These are phyloP conservation scores for mouse (Mus musculus) DNA, from an alignment of 2,113 vertebrate species.

Conservation along the genomic window GRCm39 chr10:94682501-94683000, in stretches of 20 bases:
- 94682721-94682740: not conserved
- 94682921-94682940: not conserved
- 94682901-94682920: not conserved
- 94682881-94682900: not conserved
- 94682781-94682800: not conserved
- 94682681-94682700: not conserved
- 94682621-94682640: not conserved
- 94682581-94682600: fast-evolving
- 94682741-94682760: not conserved
- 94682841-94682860: not conserved
- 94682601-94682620: not conserved
- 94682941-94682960: not conserved
- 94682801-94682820: not conserved
- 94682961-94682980: not conserved
- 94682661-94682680: not conserved
- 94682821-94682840: not conserved
- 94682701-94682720: fast-evolving
- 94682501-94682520: not conserved
- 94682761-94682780: not conserved
- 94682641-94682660: not conserved
- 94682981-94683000: not conserved
- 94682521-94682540: not conserved
- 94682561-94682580: not conserved
- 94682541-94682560: not conserved
- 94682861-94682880: not conserved